A percentile compares a stretch with the other conserved stretches of the same genome.
Conservation (phyloP, 2,888 invertebrate species). For the Callosobruchus maculatus region DNA sequence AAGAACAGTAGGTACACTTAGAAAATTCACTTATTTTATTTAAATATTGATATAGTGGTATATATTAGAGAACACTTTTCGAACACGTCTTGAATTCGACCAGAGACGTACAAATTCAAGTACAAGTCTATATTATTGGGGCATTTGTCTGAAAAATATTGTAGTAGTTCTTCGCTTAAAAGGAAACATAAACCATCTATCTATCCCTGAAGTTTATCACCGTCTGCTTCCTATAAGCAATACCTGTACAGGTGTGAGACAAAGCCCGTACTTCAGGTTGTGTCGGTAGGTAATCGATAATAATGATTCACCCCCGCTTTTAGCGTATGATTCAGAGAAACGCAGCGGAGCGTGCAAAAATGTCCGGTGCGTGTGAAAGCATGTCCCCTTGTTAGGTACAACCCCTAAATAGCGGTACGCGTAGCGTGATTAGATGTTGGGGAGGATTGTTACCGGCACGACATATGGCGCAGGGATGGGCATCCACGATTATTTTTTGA, state of each 20-base stretch:
- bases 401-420: background rate
- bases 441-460: background rate
- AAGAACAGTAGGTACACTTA: no score
- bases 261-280: background rate
- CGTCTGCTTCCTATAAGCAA: background rate
- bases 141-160: no score
- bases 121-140: no score
- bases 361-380: background rate
- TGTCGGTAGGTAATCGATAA: background rate
- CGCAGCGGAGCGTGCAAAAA: background rate
- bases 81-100: no score
- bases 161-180: no score
- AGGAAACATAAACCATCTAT: no score
- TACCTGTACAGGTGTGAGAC: background rate
- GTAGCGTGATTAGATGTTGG: background rate
- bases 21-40: no score
- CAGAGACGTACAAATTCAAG: no score
- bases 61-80: no score
- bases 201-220: no score
- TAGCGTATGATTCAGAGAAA: background rate
- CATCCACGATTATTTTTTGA: background rate
- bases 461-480: background rate
- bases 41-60: no score
- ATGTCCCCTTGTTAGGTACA: background rate
- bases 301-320: background rate